Base-by-base conservation (phyloP, 2,888 invertebrate genomes). In the Sialis lutaria region DNA sequence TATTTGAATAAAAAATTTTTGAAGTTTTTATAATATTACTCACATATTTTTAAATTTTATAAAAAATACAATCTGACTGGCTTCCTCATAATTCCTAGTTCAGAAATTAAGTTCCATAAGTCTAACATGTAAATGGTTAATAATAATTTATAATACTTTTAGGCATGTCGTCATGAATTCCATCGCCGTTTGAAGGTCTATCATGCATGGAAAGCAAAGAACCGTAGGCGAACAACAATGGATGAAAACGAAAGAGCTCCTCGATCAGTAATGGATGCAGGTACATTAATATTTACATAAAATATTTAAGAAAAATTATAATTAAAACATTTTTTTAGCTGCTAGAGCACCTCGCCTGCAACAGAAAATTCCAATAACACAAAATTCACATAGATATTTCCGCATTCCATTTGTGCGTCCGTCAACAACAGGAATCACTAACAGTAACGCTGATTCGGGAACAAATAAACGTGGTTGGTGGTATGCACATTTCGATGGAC, bases 401-500 rank as follows among this genome's bases (percentile, higher is more conserved):
- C 82, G 92, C 56, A 93, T 96, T 64, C 95, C 95, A 12, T 96
- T 95, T 68, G 80, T 85, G 57, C 74, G 85, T 48, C 64, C 70
- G 51, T 67, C 69, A 5, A 64, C 55, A 45, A 59, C 58, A 42
- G 55, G 56, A n/a, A 68, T 64, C 54, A 68, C 69, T 62, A 61
- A 65, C 59, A 54, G 63, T 54, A 39, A 60, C 54, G 52, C 57
- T 3, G 12, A 32, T 6, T 42, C 30, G 7, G 30, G 35, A 34
- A 58, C 61, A 46, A 50, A 54, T 6, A 77, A 77, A 56, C 74
- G 83, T 53, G 92, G 95, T 50, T 86, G 90, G 79, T 97, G 97
- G 96, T 96, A 88, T 68, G 95, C 96, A 39, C 97, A 97, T 70
- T 97, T 97, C 69, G 93, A 96, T 70, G 97, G 97, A 0, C 90